Percentiles rank a stretch among this genome's conserved stretches.
phyloP scores from a whole-genome alignment of 2,888 invertebrate genomes.

The Orthosia gothica region DNA sequence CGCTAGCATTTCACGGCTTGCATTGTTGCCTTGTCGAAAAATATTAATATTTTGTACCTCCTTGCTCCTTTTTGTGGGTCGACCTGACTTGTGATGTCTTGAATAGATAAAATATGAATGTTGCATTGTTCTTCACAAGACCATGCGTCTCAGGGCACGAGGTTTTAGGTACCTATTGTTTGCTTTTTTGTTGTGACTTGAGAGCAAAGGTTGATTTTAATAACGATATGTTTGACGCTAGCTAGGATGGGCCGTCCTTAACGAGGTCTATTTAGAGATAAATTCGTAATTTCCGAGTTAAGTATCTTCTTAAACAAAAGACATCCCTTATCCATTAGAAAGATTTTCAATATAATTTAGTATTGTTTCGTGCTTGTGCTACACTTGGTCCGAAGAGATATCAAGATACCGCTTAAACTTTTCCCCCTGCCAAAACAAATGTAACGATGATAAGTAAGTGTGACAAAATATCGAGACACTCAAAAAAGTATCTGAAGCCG shows the following conservation, averaged over 20 bases:
- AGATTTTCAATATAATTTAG: not conserved
- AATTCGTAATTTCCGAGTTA: not conserved
- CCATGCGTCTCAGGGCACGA: constrained; percentile 67
- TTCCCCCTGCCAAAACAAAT: constrained; percentile 40
- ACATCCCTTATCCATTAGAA: not conserved
- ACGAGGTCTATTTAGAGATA: constrained; percentile 13
- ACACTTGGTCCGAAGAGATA: constrained; percentile 16
- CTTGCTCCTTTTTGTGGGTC: constrained; percentile 65
- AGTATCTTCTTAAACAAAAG: not conserved
- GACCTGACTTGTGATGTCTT: constrained; percentile 77
- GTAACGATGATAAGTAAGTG: constrained; percentile 57
- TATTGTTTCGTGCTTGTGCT: not conserved
- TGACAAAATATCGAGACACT: constrained; percentile 66
- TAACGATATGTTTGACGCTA: constrained; percentile 48
- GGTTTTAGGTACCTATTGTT: constrained; percentile 66
- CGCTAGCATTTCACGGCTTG: constrained; percentile 51
- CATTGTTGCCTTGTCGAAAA: constrained; percentile 70
- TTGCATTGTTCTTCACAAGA: constrained; percentile 73
- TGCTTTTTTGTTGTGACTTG: constrained; percentile 38
- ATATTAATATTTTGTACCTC: constrained; percentile 74
- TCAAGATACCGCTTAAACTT: constrained; percentile 44
- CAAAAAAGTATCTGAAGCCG: constrained; percentile 69
- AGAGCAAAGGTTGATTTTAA: constrained; percentile 55
- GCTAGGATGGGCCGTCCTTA: constrained; percentile 7
- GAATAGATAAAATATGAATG: constrained; percentile 77